phyloP scores from a whole-genome alignment of 2,113 vertebrate species.

The Gallinago media region DNA sequence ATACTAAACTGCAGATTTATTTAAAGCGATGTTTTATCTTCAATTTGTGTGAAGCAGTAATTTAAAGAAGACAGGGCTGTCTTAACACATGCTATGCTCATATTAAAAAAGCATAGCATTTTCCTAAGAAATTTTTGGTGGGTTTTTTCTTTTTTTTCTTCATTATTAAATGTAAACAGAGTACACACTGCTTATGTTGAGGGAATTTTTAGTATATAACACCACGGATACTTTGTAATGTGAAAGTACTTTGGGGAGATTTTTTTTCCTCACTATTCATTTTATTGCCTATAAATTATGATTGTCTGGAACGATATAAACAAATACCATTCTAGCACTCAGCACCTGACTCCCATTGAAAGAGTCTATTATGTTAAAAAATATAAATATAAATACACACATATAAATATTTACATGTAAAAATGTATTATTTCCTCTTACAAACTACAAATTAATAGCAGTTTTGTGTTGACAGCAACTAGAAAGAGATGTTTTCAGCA shows the following conservation, averaged over 20 bases:
- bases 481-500: neutral
- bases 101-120: neutral
- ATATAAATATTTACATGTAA: neutral
- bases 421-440: neutral
- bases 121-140: neutral
- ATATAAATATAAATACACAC: neutral
- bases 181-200: neutral
- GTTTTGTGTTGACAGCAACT: neutral
- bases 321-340: neutral
- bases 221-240: neutral
- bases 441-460: neutral
- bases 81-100: fast-evolving
- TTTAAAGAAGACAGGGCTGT: neutral
- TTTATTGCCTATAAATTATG: neutral
- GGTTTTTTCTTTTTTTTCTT: neutral
- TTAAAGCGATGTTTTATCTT: neutral
- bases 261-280: neutral
- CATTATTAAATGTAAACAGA: neutral
- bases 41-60: neutral
- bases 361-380: neutral
- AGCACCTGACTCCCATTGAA: neutral
- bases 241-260: neutral
- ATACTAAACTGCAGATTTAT: neutral
- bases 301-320: neutral
- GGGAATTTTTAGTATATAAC: neutral